Percentiles rank a stretch among this genome's conserved stretches.
Conservation (phyloP, 2,888 invertebrate species). For the Odontomyia ornata region DNA sequence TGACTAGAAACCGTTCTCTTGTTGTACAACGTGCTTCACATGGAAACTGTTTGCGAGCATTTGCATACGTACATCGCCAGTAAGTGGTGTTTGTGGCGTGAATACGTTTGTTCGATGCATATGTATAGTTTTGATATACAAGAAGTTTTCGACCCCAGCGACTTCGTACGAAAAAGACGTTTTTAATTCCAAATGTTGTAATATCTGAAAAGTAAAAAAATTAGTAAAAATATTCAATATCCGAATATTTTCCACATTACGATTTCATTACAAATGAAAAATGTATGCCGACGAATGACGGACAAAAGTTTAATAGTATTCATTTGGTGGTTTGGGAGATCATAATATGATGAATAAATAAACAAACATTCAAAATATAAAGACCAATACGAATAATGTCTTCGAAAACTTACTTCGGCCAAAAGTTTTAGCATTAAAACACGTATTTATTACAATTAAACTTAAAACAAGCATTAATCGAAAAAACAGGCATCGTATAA, state of each 20-base stretch:
- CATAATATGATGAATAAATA: too few relatives aligned
- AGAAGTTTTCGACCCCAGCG: conserved; percentile 54
- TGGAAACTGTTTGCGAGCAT: conserved; percentile 51
- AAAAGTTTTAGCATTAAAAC: too few relatives aligned
- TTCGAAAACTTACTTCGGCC: too few relatives aligned
- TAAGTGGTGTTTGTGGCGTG: conserved; percentile 53
- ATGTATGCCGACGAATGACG: too few relatives aligned
- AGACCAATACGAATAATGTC: too few relatives aligned
- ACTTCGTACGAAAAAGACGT: conserved; percentile 52
- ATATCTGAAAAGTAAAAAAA: conserved; percentile 13
- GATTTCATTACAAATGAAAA: not conserved
- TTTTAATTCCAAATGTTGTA: conserved; percentile 12
- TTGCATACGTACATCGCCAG: conserved; percentile 53
- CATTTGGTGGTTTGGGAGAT: too few relatives aligned
- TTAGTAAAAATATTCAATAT: not conserved
- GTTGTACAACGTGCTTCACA: conserved; percentile 53
- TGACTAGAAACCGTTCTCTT: conserved; percentile 51
- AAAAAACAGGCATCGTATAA: too few relatives aligned
- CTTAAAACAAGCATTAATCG: too few relatives aligned
- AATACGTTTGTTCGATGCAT: conserved; percentile 53
- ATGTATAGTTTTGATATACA: conserved; percentile 52
- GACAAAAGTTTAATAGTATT: too few relatives aligned
- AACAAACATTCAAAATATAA: too few relatives aligned
- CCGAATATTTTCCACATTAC: not conserved
- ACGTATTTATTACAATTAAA: too few relatives aligned